Percentiles rank a stretch among this genome's conserved stretches.
Evolutionary conservation across 30 jellyfish, hydroid and myxozoan genomes (phyloP).

Genomic region (Pelagia noctiluca): DNA sequence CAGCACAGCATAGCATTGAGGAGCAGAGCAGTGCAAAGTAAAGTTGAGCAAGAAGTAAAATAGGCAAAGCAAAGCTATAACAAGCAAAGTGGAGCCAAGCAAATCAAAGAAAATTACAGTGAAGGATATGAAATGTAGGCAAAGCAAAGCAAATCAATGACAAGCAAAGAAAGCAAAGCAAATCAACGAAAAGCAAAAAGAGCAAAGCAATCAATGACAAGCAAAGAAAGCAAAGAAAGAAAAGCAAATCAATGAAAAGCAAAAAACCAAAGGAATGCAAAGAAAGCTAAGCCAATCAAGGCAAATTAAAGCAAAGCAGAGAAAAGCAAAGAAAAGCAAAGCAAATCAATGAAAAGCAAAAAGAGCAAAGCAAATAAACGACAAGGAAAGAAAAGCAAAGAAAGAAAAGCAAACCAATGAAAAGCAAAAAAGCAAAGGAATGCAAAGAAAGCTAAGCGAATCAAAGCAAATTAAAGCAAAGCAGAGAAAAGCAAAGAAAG

Average conservation of each 20-base stretch:
- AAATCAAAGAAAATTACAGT: not conserved
- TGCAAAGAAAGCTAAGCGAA: not conserved
- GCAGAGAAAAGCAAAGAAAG: not conserved
- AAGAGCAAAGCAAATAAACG: not conserved
- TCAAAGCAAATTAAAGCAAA: conserved; percentile 1
- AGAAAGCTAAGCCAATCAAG: conserved; percentile 2
- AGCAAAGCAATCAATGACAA: too few relatives aligned
- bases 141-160: not conserved
- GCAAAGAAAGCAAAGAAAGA: not conserved
- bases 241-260: not conserved
- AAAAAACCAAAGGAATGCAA: conserved; percentile 19
- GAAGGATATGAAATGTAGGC: not conserved
- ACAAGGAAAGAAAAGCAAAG: not conserved
- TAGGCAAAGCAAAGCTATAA: not conserved
- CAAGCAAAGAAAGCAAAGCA: not conserved
- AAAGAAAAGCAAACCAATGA: conserved; percentile 2
- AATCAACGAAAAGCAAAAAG: not conserved
- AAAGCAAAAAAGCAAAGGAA: not conserved
- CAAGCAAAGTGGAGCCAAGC: not conserved
- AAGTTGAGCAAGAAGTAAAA: too few relatives aligned
- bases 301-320: not conserved
- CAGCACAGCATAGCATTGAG: not conserved
- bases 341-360: not conserved
- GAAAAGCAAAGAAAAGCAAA: not conserved
- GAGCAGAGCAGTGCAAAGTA: not conserved